Percentiles rank a stretch among this genome's conserved stretches.
Evolutionary conservation across 23 tunicate genomes (phyloP).

Genomic region (Trididemnum clinides): DNA sequence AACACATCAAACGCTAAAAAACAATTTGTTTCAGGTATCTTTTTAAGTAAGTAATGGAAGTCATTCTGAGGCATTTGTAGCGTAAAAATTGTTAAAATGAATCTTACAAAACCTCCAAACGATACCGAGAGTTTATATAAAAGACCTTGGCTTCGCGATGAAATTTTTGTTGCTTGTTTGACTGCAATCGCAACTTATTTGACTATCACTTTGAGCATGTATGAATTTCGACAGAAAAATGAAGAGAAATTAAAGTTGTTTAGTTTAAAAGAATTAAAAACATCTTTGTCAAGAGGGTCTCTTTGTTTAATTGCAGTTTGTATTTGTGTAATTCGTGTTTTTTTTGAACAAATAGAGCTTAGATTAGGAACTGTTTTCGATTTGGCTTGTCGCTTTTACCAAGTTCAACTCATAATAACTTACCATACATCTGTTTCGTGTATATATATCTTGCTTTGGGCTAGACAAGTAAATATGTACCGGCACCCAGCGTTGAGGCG

Average conservation of each 20-base stretch:
- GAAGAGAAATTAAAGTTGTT: no score
- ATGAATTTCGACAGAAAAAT: not conserved
- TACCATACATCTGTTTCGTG: conserved; percentile 36
- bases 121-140: no score
- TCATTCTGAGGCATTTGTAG: no score
- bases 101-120: no score
- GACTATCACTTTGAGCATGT: conserved; percentile 14
- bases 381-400: conserved; percentile 50
- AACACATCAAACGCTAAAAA: no score
- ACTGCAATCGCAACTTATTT: conserved; percentile 31
- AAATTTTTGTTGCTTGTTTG: conserved; percentile 28
- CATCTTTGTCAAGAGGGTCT: conserved; percentile 21
- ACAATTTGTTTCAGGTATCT: no score
- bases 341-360: conserved; percentile 48
- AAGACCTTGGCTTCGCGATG: conserved; percentile 52
- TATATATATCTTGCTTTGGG: conserved; percentile 48
- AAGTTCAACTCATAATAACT: conserved; percentile 35
- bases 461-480: conserved; percentile 51
- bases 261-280: not conserved
- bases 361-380: conserved; percentile 32
- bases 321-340: conserved; percentile 28
- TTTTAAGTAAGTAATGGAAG: no score
- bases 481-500: conserved; percentile 49
- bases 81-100: no score
- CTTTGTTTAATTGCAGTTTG: conserved; percentile 44